Evolutionary conservation across 2,113 vertebrate species (phyloP), one percentile per base, ranked within the genome.

Genomic region (Myocastor coypus): DNA sequence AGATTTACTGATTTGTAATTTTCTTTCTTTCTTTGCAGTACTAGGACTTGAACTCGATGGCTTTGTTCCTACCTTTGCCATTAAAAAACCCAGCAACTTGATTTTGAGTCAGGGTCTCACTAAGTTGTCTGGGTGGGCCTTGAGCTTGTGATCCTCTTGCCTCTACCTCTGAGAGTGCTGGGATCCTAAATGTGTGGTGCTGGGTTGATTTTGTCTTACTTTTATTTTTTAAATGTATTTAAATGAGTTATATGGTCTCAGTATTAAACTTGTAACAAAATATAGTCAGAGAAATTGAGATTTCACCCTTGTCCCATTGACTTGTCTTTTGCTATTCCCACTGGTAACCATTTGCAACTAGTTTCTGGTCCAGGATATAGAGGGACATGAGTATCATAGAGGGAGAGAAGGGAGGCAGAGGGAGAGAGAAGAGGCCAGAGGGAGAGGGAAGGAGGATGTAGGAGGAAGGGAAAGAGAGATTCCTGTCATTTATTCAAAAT

Each of bases 211-310:
- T 68, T 63, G 28, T 19, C 50, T 37, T 22, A 90, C 66, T 66
- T 57, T 88, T 42, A 59, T 88, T 87, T 87, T 52, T 66, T 52
- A 90, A 81, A 57, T 50, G 37, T 82, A 57, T 82, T 82, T 69
- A 57, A 68, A 68, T 55, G 46, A 91, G 57, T 91, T 40, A 46
- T 13, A 19, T 32, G 26, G 37, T 26, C 42, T 73, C 78, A 59
- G 2, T 42, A 12, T 69, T 5, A 83, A 83, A 83, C 42, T 9
- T 19, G 30, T 59, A 59, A 42, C n/a, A 69, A 42, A 83, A 30
- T 26, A 42, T 57, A 59, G 42, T 28, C n/a, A 85, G 19, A 34
- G 57, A 84, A 61, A 32, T 63, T 52, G 42, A 34, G 42, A 37
- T 77, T 85, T 34, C 37, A 37, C 63, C 20, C 28, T 11, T 28